Percentiles rank a stretch among this genome's conserved stretches.
Evolutionary conservation across 2,888 invertebrate genomes (phyloP).

Genomic region (Iselma pallidipennis): DNA sequence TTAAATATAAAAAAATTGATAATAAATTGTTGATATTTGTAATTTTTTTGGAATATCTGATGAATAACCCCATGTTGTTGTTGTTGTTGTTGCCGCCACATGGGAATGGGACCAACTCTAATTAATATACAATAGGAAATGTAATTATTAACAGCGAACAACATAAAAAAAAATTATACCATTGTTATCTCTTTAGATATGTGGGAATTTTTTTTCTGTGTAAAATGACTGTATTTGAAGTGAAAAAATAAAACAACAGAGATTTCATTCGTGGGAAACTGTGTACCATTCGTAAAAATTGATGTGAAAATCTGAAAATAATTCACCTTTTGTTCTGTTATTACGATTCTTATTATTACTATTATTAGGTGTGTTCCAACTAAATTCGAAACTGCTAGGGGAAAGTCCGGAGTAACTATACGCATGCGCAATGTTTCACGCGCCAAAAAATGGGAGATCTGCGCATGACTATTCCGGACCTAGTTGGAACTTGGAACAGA

Average conservation of each 20-base stretch:
- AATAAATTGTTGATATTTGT: constrained; percentile 1
- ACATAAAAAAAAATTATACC: constrained; percentile 44
- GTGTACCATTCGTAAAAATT: constrained; percentile 5
- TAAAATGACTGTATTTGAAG: constrained; percentile 41
- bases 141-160: constrained; percentile 49
- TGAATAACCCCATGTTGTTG: constrained; percentile 16
- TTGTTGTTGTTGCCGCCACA: constrained; percentile 14
- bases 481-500: too few species aligned
- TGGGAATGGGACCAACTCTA: constrained; percentile 54
- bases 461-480: too few species aligned
- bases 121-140: constrained; percentile 55
- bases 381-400: too few species aligned
- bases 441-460: too few species aligned
- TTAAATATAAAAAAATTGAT: background rate
- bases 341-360: constrained; percentile 19
- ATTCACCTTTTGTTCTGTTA: constrained; percentile 16
- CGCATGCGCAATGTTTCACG: too few species aligned
- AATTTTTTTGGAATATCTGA: background rate
- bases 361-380: constrained; percentile 16
- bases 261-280: constrained; percentile 12
- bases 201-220: constrained; percentile 39
- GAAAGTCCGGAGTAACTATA: too few species aligned
- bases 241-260: too few species aligned
- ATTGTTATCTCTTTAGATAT: constrained; percentile 49
- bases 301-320: constrained; percentile 19